Base-by-base conservation (phyloP, 2,113 vertebrate species). In the Myanophis thanlyinensis region DNA sequence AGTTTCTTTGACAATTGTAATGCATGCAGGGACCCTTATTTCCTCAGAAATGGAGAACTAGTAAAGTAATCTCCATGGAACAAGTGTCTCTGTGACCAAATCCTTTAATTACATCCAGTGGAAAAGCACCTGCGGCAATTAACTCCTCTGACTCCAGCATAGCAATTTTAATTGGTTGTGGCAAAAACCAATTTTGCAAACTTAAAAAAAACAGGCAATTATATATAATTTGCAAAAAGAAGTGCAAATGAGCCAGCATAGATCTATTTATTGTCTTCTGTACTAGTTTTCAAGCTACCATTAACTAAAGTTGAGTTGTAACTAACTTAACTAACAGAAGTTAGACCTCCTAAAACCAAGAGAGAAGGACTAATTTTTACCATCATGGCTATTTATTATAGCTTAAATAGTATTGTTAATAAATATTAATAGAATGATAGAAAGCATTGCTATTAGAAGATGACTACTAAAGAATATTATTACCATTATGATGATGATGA, bases 231-330 rank as follows among this genome's bases (percentile, higher is more conserved):
- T 84, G 51, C 1, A 59, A 20, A 53, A 30, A 89, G 13, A 84
- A 23, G 44, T 85, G 44, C 40, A 94, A 95, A 87, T 56, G 91
- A 92, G 23, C 25, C 89, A 94, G 40, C 80, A 90, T 90, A 0
- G 91, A 35, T 59, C 95, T 93, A 73, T 90, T 80, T 80, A 59
- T 54, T 88, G 92, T 95, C 95, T 96, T 89, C 94, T 91, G 91
- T 92, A 8, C 0, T 80, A 80, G n/a, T 40, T 73, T 73, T 90
- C 92, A 94, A 95, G 94, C 89, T 92, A 95, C 85, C 92, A 91
- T 93, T 88, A n/a, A n/a, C n/a, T n/a, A n/a, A n/a, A n/a, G n/a
- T n/a, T n/a, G n/a, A n/a, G n/a, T n/a, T n/a, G n/a, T n/a, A n/a
- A n/a, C n/a, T n/a, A n/a, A n/a, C n/a, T n/a, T n/a, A n/a, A n/a